phyloP scores from a whole-genome alignment of 2,113 vertebrate genomes.

The Cyprinus carpio region DNA sequence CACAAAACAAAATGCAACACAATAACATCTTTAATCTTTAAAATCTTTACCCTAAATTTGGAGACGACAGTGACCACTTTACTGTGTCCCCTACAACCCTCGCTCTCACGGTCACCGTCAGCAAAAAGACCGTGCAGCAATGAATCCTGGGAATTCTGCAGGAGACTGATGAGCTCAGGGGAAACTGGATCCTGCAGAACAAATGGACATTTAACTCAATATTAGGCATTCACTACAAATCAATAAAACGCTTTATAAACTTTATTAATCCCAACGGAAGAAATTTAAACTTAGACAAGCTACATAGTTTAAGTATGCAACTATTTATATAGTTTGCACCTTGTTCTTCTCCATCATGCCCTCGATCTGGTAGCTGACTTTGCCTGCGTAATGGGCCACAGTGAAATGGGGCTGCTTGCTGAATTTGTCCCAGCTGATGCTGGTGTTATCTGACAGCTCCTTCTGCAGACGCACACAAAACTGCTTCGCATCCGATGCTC shows the following conservation, averaged over 20 bases:
- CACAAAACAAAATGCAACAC: not conserved
- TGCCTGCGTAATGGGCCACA: conserved; percentile 89
- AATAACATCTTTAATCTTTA: not conserved
- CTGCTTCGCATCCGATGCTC: conserved; percentile 79
- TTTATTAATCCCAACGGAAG: not conserved
- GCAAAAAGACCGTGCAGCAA: conserved; percentile 85
- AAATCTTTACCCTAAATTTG: conserved; percentile 87
- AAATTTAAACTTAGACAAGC: not conserved
- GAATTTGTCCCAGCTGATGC: conserved; percentile 83
- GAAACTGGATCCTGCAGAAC: conserved; percentile 87
- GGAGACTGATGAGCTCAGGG: conserved; percentile 80
- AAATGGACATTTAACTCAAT: not conserved
- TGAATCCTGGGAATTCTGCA: conserved; percentile 81
- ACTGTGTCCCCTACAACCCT: conserved; percentile 72
- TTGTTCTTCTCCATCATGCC: conserved; percentile 96
- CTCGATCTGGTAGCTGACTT: conserved; percentile 85
- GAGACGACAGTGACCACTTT: conserved; percentile 88
- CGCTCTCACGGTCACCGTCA: conserved; percentile 66
- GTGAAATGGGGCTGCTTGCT: conserved; percentile 86
- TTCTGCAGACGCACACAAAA: conserved; percentile 84
- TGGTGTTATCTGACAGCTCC: conserved; percentile 74
- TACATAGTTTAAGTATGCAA: no score
- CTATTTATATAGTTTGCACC: conserved; percentile 65
- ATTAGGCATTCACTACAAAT: no score
- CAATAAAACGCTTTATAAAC: not conserved